phyloP scores from a whole-genome alignment of 2,113 vertebrate genomes.

The Festucalex cinctus region DNA sequence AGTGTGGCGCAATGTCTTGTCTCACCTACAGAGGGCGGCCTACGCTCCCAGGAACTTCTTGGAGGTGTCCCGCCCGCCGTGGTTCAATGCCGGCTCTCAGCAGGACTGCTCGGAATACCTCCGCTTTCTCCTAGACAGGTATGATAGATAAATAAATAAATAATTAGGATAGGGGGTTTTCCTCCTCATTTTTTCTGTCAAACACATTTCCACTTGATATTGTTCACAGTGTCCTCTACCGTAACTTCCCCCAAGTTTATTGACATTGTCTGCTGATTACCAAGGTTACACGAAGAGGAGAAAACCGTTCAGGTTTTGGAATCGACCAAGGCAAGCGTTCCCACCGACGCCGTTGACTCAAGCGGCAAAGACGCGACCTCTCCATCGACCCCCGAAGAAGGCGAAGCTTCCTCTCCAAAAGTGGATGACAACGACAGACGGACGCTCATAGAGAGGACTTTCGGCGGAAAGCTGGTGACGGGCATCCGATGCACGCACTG shows the following conservation, averaged over 20 bases:
- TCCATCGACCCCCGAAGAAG: constrained; percentile 51
- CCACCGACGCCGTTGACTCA: constrained; percentile 20
- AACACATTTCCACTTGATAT: no score
- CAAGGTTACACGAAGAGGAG: constrained; percentile 94
- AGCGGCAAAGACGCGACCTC: constrained; percentile 45
- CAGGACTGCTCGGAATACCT: constrained; percentile 98
- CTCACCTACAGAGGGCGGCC: constrained; percentile 82
- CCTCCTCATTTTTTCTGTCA: no score
- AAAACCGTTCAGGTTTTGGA: constrained; percentile 79
- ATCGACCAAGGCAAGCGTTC: constrained; percentile 46
- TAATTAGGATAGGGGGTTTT: no score
- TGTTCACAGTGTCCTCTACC: neutral
- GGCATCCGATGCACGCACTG: constrained; percentile 89
- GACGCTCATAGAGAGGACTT: constrained; percentile 91
- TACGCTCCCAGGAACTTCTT: constrained; percentile 91
- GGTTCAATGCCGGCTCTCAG: constrained; percentile 92
- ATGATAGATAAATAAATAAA: neutral
- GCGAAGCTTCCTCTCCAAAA: constrained; percentile 22
- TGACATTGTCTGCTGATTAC: constrained; percentile 21
- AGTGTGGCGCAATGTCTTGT: constrained; percentile 1
- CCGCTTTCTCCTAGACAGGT: constrained; percentile 95
- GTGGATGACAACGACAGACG: constrained; percentile 47
- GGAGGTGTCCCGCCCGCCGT: constrained; percentile 90
- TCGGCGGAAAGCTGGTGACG: constrained; percentile 89
- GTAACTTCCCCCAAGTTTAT: constrained; percentile 5